A percentile compares a stretch with the other conserved stretches of the same genome.
These are phyloP conservation scores for Trachops cirrhosus DNA, from an alignment of 2,797 vertebrate species.

Conservation along the genomic window DNA sequence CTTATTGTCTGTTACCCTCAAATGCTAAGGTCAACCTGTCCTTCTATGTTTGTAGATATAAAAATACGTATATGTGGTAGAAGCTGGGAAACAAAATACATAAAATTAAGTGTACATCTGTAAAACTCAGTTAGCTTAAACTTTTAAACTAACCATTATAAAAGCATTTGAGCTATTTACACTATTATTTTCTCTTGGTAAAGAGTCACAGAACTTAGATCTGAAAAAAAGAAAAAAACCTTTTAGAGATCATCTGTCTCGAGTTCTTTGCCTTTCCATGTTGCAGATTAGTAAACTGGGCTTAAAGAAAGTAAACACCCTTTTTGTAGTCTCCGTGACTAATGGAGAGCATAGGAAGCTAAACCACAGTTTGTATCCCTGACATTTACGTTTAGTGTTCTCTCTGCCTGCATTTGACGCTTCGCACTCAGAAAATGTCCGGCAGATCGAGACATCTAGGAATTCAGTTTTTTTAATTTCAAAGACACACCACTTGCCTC, in stretches of 20 bases:
- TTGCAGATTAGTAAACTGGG: not conserved
- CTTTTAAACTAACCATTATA: not conserved
- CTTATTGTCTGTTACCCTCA: conserved; percentile 52
- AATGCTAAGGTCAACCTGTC: conserved; percentile 62
- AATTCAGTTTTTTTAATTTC: not conserved
- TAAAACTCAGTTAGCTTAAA: not conserved
- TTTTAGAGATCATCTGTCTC: not conserved
- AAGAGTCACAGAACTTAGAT: not conserved
- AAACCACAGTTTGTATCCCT: not conserved
- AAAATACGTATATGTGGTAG: not conserved
- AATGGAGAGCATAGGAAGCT: not conserved
- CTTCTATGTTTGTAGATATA: conserved; percentile 17
- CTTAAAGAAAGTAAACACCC: not conserved
- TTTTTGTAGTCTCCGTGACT: not conserved
- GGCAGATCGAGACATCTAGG: not conserved
- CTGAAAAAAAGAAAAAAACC: not conserved
- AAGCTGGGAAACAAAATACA: not conserved
- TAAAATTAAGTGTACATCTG: not conserved
- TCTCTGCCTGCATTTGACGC: not conserved
- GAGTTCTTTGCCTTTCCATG: not conserved
- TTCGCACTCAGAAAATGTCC: not conserved
- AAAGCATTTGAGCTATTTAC: not conserved
- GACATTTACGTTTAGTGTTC: not conserved
- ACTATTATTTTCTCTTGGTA: not conserved
- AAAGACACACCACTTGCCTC: not conserved